Base-by-base conservation (phyloP, 2,888 invertebrate genomes). In the Gymnocheta viridis region DNA sequence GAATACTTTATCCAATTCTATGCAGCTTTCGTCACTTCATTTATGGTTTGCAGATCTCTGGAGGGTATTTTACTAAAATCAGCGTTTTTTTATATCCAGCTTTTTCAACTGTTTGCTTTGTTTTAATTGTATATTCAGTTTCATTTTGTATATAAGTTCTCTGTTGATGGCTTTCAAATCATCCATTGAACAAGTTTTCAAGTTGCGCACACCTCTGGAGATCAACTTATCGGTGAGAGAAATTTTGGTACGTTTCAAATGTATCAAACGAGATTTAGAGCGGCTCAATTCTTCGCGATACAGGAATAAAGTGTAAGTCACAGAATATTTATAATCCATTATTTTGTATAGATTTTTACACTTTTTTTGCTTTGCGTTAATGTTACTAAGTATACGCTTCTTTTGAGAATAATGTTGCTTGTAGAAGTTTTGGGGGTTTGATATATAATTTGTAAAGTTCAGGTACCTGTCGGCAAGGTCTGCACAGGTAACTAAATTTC, bases 201-300 rank as follows among this genome's bases (percentile, higher is more conserved):
- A 78, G 35, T 89, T 86, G 4, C 87, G 82, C 4, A 88, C 86
- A 67, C 89, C 89, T 64, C 86, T 86, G 1, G 86, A 86, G 4
- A 89, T 90, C 14, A 89, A 82, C 9, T 83, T 85, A 14, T 89
- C 88, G 78, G 88, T 89, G 7, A 89, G 87, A 60, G 87, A 80
- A n/a, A 89, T 86, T 74, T 90, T 90, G 51, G 87, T 86, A 44
- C 86, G 86, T 7, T 86, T 88, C 9, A 89, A 78, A 0, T 86
- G 88, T 5, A 84, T 79, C 27, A 86, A 86, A 27, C 87, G 87
- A 7, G 87, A 85, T 60, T 88, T 81, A 19, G 87, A 80, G 4
- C 87, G 87, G 24, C 87, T 88, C 78, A 89, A 66, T 70, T 89
- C 89, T 76, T 87, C 86, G 51, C 89, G 88, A 29, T 89, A 89